phyloP scores from a whole-genome alignment of 1,140 invertebrate species.

The Drosophila kanapiae region DNA sequence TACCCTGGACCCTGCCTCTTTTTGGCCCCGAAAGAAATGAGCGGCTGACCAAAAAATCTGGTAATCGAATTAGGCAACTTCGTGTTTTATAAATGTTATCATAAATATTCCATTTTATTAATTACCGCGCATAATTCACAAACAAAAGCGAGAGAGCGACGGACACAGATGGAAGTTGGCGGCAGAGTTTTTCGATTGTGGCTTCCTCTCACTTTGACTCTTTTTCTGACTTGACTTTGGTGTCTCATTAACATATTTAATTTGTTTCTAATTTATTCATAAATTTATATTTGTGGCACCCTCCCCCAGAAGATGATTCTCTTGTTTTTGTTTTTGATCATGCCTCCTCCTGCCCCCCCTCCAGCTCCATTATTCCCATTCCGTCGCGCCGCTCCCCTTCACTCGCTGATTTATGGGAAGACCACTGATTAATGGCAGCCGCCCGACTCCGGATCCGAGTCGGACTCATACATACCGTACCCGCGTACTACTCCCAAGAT shows the following conservation, averaged over 20 bases:
- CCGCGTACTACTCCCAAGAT: conserved; percentile 23
- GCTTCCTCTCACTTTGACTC: conserved; percentile 31
- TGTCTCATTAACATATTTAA: conserved; percentile 81
- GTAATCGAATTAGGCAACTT: conserved; percentile 83
- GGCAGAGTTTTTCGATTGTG: conserved; percentile 25
- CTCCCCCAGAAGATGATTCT: conserved; percentile 37
- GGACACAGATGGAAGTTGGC: conserved; percentile 54
- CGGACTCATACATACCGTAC: conserved; percentile 5
- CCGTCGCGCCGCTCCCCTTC: conserved; percentile 18
- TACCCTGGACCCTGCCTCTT: neutral
- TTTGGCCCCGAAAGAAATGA: conserved; percentile 27
- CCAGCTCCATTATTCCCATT: conserved; percentile 21
- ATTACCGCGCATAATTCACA: conserved; percentile 81
- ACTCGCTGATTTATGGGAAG: conserved; percentile 69
- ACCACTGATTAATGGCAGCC: conserved; percentile 76
- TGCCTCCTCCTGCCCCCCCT: neutral
- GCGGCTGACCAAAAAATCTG: conserved; percentile 56
- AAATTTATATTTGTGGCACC: conserved; percentile 83
- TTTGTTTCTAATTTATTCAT: conserved; percentile 83
- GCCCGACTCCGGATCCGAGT: conserved; percentile 30
- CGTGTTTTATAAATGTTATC: conserved; percentile 84
- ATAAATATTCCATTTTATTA: conserved; percentile 84
- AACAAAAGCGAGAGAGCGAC: conserved; percentile 29
- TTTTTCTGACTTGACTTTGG: neutral
- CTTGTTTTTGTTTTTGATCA: conserved; percentile 54